A percentile compares a stretch with the other conserved stretches of the same genome.
phyloP scores from a whole-genome alignment of 1,140 invertebrate species.

The Mamestra configurata region DNA sequence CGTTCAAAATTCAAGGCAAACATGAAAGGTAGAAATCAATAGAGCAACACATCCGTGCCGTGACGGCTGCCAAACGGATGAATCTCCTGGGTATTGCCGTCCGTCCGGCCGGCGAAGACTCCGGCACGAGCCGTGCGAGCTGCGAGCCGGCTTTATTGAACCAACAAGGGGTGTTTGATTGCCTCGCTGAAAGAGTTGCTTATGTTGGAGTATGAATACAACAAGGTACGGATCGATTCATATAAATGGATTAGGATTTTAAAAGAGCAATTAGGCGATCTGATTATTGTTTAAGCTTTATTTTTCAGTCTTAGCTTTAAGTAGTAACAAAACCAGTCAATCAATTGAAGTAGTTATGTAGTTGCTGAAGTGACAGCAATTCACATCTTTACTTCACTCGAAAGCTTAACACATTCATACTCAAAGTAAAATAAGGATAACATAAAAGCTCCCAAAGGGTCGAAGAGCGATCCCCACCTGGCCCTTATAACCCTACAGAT shows the following conservation, averaged over 20 bases:
- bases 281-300: too few relatives aligned
- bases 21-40: conserved; percentile 35
- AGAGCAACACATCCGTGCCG: neutral
- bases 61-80: conserved; percentile 28
- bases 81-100: conserved; percentile 14
- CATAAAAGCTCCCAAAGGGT: conserved; percentile 35
- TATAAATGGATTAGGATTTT: neutral
- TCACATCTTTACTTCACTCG: neutral
- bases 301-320: too few relatives aligned
- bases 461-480: conserved; percentile 32
- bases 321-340: too few relatives aligned
- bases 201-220: neutral
- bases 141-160: conserved; percentile 19
- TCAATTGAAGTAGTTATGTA: too few relatives aligned
- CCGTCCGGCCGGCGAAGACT: neutral
- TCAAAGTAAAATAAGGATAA: neutral
- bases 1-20: neutral
- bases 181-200: conserved; percentile 29
- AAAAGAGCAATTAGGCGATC: too few relatives aligned
- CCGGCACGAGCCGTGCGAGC: neutral
- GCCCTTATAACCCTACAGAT: conserved; percentile 36
- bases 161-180: conserved; percentile 46
- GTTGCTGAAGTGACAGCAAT: neutral
- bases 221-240: neutral
- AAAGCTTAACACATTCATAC: conserved; percentile 18